Conservation (phyloP, 2,113 vertebrate species). For the Oncorhynchus kisutch region DNA sequence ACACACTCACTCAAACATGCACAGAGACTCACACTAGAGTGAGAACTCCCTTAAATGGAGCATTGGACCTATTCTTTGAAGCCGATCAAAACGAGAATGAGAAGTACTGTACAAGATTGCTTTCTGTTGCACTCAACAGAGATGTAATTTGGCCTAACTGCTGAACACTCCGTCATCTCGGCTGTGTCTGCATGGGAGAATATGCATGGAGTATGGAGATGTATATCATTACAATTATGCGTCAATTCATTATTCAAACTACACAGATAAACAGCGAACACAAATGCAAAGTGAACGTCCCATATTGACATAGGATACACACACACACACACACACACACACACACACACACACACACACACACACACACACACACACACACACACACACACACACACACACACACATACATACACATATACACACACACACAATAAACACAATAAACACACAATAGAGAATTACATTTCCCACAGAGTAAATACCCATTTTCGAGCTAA, state of each 20-base stretch:
- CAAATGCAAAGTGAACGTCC: background rate
- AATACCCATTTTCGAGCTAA: too few relatives aligned
- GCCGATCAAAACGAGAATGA: background rate
- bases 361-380: too few relatives aligned
- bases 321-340: background rate
- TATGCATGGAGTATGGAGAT: background rate
- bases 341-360: too few relatives aligned
- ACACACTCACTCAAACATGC: constrained; percentile 7
- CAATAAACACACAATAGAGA: too few relatives aligned
- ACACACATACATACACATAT: too few relatives aligned
- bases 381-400: too few relatives aligned
- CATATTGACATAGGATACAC: background rate
- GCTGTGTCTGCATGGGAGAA: background rate
- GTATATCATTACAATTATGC: background rate
- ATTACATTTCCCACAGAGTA: too few relatives aligned
- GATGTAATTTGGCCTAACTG: background rate
- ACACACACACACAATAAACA: too few relatives aligned
- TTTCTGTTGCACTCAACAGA: background rate
- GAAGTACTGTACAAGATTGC: background rate
- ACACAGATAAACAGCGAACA: background rate
- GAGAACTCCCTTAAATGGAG: background rate
- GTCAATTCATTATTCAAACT: too few relatives aligned
- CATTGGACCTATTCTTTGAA: background rate
- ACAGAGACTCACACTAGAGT: constrained; percentile 2
- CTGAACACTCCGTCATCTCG: background rate